Percentiles rank a stretch among this genome's conserved stretches.
Conservation (phyloP, 2,888 invertebrate genomes). For the Argyra leucocephala region DNA sequence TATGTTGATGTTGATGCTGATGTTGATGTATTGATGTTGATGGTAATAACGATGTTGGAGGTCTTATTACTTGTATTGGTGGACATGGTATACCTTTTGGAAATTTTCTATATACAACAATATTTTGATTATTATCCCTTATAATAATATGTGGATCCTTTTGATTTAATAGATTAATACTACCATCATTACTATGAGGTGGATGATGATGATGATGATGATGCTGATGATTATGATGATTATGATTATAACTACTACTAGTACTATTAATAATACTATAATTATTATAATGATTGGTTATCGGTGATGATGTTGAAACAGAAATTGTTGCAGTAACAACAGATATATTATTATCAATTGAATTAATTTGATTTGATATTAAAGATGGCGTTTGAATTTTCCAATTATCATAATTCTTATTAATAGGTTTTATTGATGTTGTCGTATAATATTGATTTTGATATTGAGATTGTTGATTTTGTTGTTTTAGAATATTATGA, state of each 20-base stretch:
- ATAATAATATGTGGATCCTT: constrained; percentile 34
- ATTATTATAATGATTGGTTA: not conserved
- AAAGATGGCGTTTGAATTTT: not conserved
- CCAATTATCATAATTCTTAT: constrained; percentile 8
- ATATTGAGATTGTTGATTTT: not conserved
- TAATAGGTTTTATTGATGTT: not conserved
- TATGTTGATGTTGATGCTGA: constrained; percentile 7
- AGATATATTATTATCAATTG: not conserved
- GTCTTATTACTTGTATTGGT: constrained; percentile 13
- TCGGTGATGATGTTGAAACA: constrained; percentile 9
- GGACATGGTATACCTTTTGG: constrained; percentile 19
- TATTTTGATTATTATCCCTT: constrained; percentile 38
- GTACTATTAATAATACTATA: constrained; percentile 7
- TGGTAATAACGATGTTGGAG: not conserved
- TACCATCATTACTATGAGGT: not conserved
- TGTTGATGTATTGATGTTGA: not conserved
- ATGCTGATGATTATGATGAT: not conserved
- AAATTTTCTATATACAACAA: constrained; percentile 36
- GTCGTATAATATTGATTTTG: not conserved
- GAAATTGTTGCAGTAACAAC: constrained; percentile 9
- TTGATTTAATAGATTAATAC: constrained; percentile 19
- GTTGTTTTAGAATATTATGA: not conserved
- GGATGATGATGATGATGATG: not conserved
- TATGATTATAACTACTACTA: not conserved
- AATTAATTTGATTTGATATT: not conserved